Percentiles rank a stretch among this genome's conserved stretches.
Evolutionary conservation across 2,797 vertebrate species (phyloP).

Genomic region (Spizella passerina): DNA sequence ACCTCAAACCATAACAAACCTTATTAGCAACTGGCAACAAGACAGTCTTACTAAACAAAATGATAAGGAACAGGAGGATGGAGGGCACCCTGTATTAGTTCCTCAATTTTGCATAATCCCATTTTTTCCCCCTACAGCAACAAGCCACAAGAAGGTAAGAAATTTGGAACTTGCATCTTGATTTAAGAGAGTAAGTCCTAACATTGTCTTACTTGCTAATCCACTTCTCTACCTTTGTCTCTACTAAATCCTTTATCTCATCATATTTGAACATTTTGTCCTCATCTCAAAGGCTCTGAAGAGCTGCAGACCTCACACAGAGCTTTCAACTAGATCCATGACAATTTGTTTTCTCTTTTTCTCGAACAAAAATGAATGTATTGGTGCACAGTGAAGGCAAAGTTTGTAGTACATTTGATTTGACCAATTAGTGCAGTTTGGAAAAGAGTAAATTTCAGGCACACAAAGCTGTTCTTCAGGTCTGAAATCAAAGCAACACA

Average conservation of each 20-base stretch:
- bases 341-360: neutral
- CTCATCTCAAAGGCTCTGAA: neutral
- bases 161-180: neutral
- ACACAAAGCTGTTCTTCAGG: neutral
- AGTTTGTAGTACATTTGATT: neutral
- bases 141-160: neutral
- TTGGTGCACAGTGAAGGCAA: neutral
- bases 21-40: neutral
- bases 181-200: neutral
- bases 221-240: neutral
- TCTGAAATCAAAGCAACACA: constrained; percentile 15
- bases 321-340: neutral
- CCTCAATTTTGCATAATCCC: neutral
- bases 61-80: fast-evolving
- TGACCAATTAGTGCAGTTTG: neutral
- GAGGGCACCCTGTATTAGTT: neutral
- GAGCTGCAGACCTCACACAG: neutral
- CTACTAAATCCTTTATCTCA: neutral
- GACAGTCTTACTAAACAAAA: neutral
- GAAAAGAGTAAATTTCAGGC: neutral
- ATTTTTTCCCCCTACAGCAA: neutral
- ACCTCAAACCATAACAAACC: neutral
- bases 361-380: neutral
- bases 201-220: neutral
- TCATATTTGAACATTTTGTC: neutral